A percentile compares a stretch with the other conserved stretches of the same genome.
These are phyloP conservation scores for Rutilus rutilus DNA, from an alignment of 2,113 vertebrate genomes.

Conservation along the genomic window DNA sequence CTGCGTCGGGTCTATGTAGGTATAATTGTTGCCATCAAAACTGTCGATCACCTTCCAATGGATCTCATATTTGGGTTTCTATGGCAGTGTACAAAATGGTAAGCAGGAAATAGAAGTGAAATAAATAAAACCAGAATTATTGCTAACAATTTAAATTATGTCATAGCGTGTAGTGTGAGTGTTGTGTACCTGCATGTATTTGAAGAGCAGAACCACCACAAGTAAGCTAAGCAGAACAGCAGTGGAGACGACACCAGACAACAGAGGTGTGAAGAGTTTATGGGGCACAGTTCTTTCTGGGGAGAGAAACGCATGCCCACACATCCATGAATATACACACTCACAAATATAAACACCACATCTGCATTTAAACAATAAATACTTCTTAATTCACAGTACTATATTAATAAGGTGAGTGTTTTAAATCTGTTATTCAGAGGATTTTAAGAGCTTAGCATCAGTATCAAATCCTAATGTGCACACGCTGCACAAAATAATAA, in stretches of 20 bases:
- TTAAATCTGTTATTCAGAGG: conserved; percentile 31
- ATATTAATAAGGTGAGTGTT: conserved; percentile 31
- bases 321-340: conserved; percentile 47
- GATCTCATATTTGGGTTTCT: conserved; percentile 98
- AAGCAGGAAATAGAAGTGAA: background rate
- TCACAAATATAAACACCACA: conserved; percentile 8
- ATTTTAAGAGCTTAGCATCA: conserved; percentile 63
- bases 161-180: background rate
- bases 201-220: conserved; percentile 88
- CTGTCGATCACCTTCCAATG: conserved; percentile 99
- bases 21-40: conserved; percentile 97
- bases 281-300: conserved; percentile 86
- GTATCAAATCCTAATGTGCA: conserved; percentile 68
- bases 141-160: background rate
- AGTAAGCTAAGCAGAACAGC: conserved; percentile 83
- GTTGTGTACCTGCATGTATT: conserved; percentile 87
- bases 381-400: conserved; percentile 24
- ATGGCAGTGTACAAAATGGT: conserved; percentile 26
- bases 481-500: conserved; percentile 71
- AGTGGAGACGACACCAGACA: conserved; percentile 85
- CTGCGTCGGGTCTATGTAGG: conserved; percentile 96
- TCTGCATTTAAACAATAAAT: conserved; percentile 12
- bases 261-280: conserved; percentile 90
- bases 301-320: conserved; percentile 42
- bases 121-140: background rate